These are phyloP conservation scores for Karalla daura DNA, from an alignment of 2,797 vertebrate species.

Conservation along the genomic window DNA sequence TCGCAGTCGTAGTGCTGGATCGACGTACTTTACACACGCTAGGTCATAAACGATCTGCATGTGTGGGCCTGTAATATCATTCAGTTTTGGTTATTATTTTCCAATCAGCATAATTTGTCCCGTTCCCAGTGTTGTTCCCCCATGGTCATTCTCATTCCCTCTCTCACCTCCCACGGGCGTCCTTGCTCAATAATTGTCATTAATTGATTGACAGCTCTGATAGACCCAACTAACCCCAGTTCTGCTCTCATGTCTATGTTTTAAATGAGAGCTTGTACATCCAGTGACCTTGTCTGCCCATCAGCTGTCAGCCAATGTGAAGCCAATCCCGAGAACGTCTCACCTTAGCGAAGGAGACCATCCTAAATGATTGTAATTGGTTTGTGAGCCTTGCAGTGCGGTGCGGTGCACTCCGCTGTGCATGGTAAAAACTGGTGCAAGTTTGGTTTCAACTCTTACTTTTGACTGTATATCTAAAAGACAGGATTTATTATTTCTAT, in stretches of 20 bases:
- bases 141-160: conserved; percentile 92
- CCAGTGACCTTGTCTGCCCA: conserved; percentile 96
- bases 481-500: background rate
- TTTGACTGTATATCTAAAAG: conserved; percentile 8
- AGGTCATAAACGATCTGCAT: conserved; percentile 77
- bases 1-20: conserved; percentile 50
- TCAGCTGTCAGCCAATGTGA: conserved; percentile 90
- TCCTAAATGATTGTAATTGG: conserved; percentile 77
- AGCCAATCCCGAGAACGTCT: conserved; percentile 78
- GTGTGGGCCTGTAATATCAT: conserved; percentile 82
- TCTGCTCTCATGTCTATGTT: conserved; percentile 95
- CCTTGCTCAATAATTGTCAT: conserved; percentile 99
- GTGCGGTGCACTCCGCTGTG: conserved; percentile 28
- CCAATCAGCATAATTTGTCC: conserved; percentile 87
- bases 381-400: conserved; percentile 55
- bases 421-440: conserved; percentile 37
- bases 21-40: conserved; percentile 65
- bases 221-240: conserved; percentile 97
- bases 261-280: conserved; percentile 99
- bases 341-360: conserved; percentile 71
- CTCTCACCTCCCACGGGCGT: conserved; percentile 85
- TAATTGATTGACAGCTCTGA: conserved; percentile 99
- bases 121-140: conserved; percentile 88
- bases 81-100: conserved; percentile 86
- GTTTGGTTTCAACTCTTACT: conserved; percentile 44